phyloP scores from a whole-genome alignment of 2,888 invertebrate species.

The Pollenia amentaria region DNA sequence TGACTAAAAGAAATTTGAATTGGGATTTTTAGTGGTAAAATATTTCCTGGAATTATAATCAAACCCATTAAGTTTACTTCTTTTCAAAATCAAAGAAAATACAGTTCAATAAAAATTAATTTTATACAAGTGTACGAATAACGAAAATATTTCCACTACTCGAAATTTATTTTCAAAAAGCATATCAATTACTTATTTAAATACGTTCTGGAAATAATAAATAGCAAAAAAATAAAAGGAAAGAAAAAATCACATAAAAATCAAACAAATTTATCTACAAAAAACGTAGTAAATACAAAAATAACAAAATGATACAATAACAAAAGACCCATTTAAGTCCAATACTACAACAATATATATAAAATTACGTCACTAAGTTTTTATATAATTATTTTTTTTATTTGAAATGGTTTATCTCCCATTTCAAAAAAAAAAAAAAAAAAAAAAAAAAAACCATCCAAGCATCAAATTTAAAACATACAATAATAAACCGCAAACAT shows the following conservation, averaged over 20 bases:
- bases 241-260: slow-evolving; percentile 8
- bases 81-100: no score
- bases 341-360: slow-evolving; percentile 24
- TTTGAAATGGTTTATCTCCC: slow-evolving; percentile 43
- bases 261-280: not conserved
- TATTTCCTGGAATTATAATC: no score
- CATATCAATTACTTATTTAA: slow-evolving; percentile 43
- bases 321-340: slow-evolving; percentile 13
- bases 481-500: not conserved
- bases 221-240: slow-evolving; percentile 4
- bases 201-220: slow-evolving; percentile 17
- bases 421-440: slow-evolving; percentile 17
- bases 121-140: no score
- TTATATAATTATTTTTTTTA: slow-evolving; percentile 1
- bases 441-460: slow-evolving; percentile 6
- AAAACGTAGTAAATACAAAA: slow-evolving; percentile 12
- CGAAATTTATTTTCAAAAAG: slow-evolving; percentile 13
- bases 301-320: slow-evolving; percentile 41
- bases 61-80: no score
- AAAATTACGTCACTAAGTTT: slow-evolving; percentile 59
- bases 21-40: no score
- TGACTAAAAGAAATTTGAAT: no score
- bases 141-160: no score
- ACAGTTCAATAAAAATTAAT: no score
- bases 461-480: slow-evolving; percentile 26